Evolutionary conservation across 2,888 invertebrate genomes (phyloP), one percentile per base, ranked within the genome.

Genomic region (Aproaerema taeniolella): DNA sequence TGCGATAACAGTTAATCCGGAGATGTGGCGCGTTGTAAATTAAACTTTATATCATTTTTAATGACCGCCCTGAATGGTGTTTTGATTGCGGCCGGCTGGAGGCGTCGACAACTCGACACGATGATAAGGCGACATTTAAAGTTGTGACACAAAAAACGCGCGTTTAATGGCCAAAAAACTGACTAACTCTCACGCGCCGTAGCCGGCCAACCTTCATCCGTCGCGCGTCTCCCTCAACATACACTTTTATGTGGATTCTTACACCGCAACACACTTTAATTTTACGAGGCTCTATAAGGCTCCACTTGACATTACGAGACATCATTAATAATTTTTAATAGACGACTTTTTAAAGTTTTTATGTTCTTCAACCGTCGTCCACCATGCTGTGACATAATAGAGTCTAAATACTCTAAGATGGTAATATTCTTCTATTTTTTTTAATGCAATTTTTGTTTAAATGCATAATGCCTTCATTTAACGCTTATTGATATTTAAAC

Each of bases 61-160:
- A 85, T 79, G 82, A 72, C 70, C 70, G 55, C 61, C 56, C 67
- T 75, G 76, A 82, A 85, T 83, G 81, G 80, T 82, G 82, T 83
- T 86, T 85, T 86, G 85, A 86, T 86, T 83, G 80, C 82, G 70
- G 76, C 63, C 58, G 79, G 74, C 77, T 79, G 80, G 79, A 86
- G 86, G 86, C 86, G 86, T 85, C 85, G 85, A 86, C 86, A 86
- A 81, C 76, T 82, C 82, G 69, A 81, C 86, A 82, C 77, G 79
- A 67, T 67, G 85, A 85, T 85, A 85, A 86, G 73, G 67, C 62
- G 78, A 80, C 80, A 76, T 66, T 81, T 76, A 76, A 77, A 67
- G 73, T 55, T 28, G 36, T 58, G 63, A 62, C 62, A 78, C 76
- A 82, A 82, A 80, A 83, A 81, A 83, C 68, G 72, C 77, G 58